Conservation (phyloP, 2,797 vertebrate species). For the Gymnothorax javanicus region DNA sequence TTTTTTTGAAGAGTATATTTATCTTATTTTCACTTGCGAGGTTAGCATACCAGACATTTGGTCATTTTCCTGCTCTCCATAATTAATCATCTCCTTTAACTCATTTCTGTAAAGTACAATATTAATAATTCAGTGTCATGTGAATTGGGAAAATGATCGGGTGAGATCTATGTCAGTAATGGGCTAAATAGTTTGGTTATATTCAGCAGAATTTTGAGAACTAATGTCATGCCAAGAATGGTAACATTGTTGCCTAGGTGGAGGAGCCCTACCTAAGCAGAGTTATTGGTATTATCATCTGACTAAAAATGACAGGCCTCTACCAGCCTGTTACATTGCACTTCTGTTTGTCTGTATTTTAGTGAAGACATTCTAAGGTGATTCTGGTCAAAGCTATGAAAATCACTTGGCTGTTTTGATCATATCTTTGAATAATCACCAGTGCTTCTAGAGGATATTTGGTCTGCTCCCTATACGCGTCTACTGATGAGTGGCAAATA, state of each 20-base stretch:
- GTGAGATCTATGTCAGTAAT: conserved; percentile 30
- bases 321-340: neutral
- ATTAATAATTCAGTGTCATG: conserved; percentile 41
- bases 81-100: neutral
- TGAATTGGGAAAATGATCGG: conserved; percentile 42
- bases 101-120: conserved; percentile 20
- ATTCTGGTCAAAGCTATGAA: neutral
- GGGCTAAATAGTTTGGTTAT: conserved; percentile 28
- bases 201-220: conserved; percentile 11
- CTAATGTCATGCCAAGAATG: conserved; percentile 17
- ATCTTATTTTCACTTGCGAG: conserved; percentile 34
- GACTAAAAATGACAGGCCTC: conserved; percentile 16
- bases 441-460: neutral
- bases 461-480: neutral
- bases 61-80: conserved; percentile 22
- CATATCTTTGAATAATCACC: neutral
- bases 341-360: neutral
- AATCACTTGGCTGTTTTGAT: neutral
- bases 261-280: neutral
- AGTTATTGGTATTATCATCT: neutral
- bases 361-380: neutral
- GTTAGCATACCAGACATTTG: conserved; percentile 20
- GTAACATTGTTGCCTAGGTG: neutral
- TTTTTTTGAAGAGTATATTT: neutral
- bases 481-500: neutral